phyloP scores from a whole-genome alignment of 1,140 invertebrate species.

The Palaemon carinicauda region DNA sequence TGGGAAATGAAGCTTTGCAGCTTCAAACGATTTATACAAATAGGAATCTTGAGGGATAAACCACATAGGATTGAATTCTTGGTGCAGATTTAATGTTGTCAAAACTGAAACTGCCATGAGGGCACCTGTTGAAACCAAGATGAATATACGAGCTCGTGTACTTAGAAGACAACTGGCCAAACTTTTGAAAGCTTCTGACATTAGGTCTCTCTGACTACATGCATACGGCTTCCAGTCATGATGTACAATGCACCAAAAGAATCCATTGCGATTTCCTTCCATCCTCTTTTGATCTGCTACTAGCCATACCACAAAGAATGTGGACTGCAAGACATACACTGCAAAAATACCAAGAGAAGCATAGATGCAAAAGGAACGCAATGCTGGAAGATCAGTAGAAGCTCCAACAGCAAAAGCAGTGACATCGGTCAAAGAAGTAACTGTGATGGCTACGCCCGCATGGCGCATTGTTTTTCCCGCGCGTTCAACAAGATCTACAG shows the following conservation, averaged over 20 bases:
- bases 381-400: slow-evolving; percentile 68
- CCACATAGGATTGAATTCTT: slow-evolving; percentile 69
- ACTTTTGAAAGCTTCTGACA: slow-evolving; percentile 29
- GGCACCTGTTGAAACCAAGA: slow-evolving; percentile 44
- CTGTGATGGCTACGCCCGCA: slow-evolving; percentile 74
- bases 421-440: slow-evolving; percentile 75
- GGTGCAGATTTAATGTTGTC: slow-evolving; percentile 66
- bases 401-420: slow-evolving; percentile 75
- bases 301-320: slow-evolving; percentile 70
- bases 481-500: slow-evolving; percentile 62
- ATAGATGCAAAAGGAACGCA: slow-evolving; percentile 68
- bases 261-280: slow-evolving; percentile 66
- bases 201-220: slow-evolving; percentile 54
- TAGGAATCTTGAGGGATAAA: slow-evolving; percentile 69
- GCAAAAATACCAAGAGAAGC: slow-evolving; percentile 68
- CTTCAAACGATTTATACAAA: slow-evolving; percentile 65
- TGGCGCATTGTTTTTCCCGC: slow-evolving; percentile 67
- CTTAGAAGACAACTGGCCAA: slow-evolving; percentile 15
- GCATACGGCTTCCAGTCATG: slow-evolving; percentile 55
- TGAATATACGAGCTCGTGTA: slow-evolving; percentile 16
- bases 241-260: slow-evolving; percentile 63
- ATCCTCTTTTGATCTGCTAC: slow-evolving; percentile 68
- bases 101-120: slow-evolving; percentile 61
- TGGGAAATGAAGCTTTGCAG: slow-evolving; percentile 67
- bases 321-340: slow-evolving; percentile 69